phyloP scores from a whole-genome alignment of 2,113 vertebrate genomes.

The Sminthopsis crassicaudata region DNA sequence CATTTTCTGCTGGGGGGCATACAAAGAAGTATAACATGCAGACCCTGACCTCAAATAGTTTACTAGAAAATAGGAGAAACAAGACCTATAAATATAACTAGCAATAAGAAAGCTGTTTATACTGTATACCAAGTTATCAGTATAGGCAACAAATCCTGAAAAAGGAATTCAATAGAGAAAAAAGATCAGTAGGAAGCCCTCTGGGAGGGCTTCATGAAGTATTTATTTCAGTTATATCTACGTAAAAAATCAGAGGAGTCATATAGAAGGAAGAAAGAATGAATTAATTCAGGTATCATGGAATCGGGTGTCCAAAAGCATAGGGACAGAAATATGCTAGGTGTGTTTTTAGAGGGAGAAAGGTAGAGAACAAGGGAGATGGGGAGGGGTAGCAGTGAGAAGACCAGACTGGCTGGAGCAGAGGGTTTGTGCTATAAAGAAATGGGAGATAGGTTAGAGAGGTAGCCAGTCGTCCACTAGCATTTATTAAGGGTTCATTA shows the following conservation, averaged over 20 bases:
- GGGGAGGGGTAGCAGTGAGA: background rate
- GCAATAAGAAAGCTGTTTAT: background rate
- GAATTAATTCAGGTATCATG: background rate
- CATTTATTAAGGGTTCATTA: too few species aligned
- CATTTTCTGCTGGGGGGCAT: constrained; percentile 1
- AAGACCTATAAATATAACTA: background rate
- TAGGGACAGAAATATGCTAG: background rate
- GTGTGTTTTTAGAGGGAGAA: background rate
- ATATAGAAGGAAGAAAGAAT: background rate
- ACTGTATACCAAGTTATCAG: background rate
- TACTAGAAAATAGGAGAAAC: background rate
- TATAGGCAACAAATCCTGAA: background rate
- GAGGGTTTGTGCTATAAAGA: background rate
- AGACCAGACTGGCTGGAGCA: background rate
- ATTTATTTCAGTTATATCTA: background rate
- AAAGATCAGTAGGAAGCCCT: background rate
- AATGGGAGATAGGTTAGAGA: background rate
- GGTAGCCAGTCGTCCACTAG: too few species aligned
- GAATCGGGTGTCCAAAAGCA: background rate
- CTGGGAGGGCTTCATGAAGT: background rate
- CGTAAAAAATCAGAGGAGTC: background rate
- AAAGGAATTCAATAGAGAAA: background rate
- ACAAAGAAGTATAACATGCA: background rate
- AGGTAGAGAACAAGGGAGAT: background rate
- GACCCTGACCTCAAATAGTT: background rate